phyloP scores from a whole-genome alignment of 2,113 vertebrate genomes.

The Sebastes fasciatus region DNA sequence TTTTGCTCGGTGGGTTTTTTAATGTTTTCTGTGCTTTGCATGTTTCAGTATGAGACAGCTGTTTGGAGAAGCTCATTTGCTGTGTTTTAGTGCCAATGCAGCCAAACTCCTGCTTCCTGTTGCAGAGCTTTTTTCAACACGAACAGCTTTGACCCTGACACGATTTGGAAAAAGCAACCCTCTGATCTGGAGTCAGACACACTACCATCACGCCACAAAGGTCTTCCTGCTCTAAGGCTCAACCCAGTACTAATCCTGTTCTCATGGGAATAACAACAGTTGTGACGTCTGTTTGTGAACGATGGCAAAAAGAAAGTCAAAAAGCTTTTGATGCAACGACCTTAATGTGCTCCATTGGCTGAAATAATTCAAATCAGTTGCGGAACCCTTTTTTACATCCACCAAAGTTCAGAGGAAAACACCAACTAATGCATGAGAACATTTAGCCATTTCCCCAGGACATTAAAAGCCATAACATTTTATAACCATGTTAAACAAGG shows the following conservation, averaged over 20 bases:
- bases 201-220: slow-evolving; percentile 14
- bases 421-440: background rate
- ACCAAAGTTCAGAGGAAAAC: background rate
- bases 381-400: background rate
- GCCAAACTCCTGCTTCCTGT: background rate
- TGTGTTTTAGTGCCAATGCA: background rate
- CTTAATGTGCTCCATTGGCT: background rate
- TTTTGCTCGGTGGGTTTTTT: background rate
- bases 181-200: slow-evolving; percentile 29
- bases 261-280: background rate
- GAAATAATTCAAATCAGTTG: background rate
- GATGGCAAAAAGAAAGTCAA: background rate
- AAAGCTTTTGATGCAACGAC: background rate
- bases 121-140: background rate
- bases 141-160: slow-evolving; percentile 17
- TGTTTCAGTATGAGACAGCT: slow-evolving; percentile 4
- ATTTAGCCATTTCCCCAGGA: too few relatives aligned
- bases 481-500: background rate
- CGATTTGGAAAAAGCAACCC: slow-evolving; percentile 9
- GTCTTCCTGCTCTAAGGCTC: background rate
- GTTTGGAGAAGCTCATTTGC: background rate
- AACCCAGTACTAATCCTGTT: background rate
- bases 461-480: background rate
- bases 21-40: background rate
- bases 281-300: background rate